A percentile compares a stretch with the other conserved stretches of the same genome.
Conservation (phyloP, 1,140 invertebrate species). For the Metaphire vulgaris region DNA sequence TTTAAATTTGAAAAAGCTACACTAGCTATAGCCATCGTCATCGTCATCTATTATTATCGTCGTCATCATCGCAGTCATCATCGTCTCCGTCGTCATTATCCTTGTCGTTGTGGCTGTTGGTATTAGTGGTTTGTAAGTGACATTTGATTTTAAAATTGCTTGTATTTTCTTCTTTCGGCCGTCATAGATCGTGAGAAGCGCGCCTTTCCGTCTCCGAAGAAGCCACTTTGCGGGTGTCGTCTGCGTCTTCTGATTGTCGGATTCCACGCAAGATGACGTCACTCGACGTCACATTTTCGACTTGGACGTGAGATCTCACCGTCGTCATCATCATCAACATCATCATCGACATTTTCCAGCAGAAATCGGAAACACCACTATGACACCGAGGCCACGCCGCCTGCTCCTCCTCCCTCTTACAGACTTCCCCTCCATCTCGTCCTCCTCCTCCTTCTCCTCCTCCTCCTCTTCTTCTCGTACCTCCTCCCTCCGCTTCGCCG, state of each 20-base stretch:
- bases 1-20: no score
- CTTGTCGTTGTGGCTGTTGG: background rate
- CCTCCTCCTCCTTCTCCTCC: background rate
- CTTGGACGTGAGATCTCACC: background rate
- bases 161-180: no score
- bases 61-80: background rate
- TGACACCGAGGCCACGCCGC: background rate
- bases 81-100: background rate
- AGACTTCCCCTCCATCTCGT: background rate
- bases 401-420: background rate
- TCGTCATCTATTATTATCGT: background rate
- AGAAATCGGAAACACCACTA: background rate
- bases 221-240: no score
- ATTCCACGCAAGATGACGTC: background rate
- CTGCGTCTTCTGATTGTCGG: background rate
- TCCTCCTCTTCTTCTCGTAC: background rate
- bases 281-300: background rate
- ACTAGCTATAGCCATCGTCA: background rate
- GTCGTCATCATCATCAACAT: background rate
- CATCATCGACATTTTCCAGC: background rate
- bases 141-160: no score
- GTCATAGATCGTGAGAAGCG: no score
- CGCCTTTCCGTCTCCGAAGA: no score
- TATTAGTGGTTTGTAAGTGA: no score
- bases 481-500: background rate